Evolutionary conservation across 2,797 vertebrate genomes (phyloP), one percentile per base, ranked within the genome.

Genomic region (Epinephelus coioides): DNA sequence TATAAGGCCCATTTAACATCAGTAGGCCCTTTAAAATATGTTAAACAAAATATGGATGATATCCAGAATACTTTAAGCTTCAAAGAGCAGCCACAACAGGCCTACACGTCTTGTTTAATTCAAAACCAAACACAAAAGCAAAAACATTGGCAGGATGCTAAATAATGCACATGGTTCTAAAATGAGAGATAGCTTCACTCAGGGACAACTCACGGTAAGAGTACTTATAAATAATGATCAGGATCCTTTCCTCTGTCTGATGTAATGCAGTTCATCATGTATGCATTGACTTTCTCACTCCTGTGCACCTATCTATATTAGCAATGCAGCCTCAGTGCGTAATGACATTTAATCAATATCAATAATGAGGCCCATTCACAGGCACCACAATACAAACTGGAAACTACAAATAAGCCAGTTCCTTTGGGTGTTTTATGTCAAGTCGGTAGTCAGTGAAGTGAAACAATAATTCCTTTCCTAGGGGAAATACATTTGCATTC

Each of bases 81-180:
- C 30, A 73, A 76, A 83, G 55, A 83, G 51, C 50, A 66, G 6
- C 51, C 40, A 73, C 43, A 76, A 78, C 69, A 78, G 43, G 43
- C 38, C 40, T 38, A 38, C 43, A 46, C 38, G 64, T 89, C 69
- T 46, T 82, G 60, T 85, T 85, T 77, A 78, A 86, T 82, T 89
- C 57, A 80, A 79, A 72, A 73, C 51, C 61, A 81, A 83, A 85
- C 68, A 78, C 67, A 79, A 83, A 79, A 79, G 65, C 70, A 75
- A 34, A 79, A 79, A 71, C 77, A 89, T 83, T 77, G 76, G 76
- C 82, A 85, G 76, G 14, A 14, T 65, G 67, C 44, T 92, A 79
- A 92, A 92, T 93, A 92, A 92, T 92, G 73, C 68, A 91, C 61
- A n/a, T 3, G 44, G 56, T 73, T 86, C 88, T 88, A 89, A 88